Percentiles rank a stretch among this genome's conserved stretches.
Conservation (phyloP, 1,140 invertebrate species). For the Drosophila subobscura region DNA sequence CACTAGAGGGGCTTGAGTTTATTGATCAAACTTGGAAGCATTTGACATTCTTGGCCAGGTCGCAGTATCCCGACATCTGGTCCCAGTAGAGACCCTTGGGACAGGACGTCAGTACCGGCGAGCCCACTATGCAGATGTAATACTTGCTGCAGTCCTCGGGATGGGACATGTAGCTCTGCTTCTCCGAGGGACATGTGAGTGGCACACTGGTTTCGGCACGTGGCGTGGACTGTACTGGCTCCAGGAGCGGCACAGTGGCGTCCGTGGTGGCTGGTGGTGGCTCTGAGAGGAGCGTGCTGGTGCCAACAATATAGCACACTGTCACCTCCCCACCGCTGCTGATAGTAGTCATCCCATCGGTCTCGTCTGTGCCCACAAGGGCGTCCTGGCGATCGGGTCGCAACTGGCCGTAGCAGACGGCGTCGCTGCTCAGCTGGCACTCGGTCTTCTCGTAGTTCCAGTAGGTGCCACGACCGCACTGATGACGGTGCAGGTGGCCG, state of each 20-base stretch:
- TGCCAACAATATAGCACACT: constrained; percentile 60
- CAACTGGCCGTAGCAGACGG: constrained; percentile 47
- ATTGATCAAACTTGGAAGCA: constrained; percentile 60
- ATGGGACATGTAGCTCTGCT: constrained; percentile 70
- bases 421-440: constrained; percentile 52
- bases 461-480: constrained; percentile 61
- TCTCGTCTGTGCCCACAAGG: neutral
- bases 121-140: constrained; percentile 74
- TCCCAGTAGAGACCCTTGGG: constrained; percentile 74
- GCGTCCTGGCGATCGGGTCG: neutral
- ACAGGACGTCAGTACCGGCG: constrained; percentile 70
- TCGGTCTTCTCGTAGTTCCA: constrained; percentile 68
- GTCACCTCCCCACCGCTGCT: constrained; percentile 46
- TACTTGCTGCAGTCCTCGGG: constrained; percentile 73
- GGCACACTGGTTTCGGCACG: constrained; percentile 12
- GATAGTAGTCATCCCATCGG: constrained; percentile 15
- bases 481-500: constrained; percentile 67
- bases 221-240: constrained; percentile 18
- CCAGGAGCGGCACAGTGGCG: constrained; percentile 1
- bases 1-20: constrained; percentile 17
- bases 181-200: constrained; percentile 52
- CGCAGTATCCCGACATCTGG: constrained; percentile 64
- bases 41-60: constrained; percentile 62
- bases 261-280: constrained; percentile 2
- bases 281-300: constrained; percentile 9